Evolutionary conservation across 2,797 vertebrate genomes (phyloP).

Genomic region (Amblyopsis hoosieri): DNA sequence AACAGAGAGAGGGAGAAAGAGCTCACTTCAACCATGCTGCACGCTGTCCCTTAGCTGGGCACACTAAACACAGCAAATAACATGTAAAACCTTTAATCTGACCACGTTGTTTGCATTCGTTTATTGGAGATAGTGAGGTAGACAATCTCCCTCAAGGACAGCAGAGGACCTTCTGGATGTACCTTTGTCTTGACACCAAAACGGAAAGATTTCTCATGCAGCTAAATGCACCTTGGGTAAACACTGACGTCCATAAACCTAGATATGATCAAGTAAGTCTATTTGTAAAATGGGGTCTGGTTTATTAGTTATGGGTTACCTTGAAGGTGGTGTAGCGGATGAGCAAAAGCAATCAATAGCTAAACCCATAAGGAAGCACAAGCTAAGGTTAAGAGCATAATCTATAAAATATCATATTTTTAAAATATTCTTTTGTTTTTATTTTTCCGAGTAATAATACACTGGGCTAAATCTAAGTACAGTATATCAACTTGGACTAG

Average conservation of each 20-base stretch:
- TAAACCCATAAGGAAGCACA: conserved; percentile 73
- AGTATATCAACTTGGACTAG: no score
- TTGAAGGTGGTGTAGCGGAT: conserved; percentile 64
- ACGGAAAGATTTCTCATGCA: conserved; percentile 12
- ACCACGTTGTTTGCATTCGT: conserved; percentile 25
- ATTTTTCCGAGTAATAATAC: no score
- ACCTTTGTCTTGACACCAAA: conserved; percentile 26
- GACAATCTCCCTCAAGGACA: background rate
- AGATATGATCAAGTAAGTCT: conserved; percentile 10
- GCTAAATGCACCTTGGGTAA: conserved; percentile 23
- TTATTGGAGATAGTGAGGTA: background rate
- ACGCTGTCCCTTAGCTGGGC: conserved; percentile 22
- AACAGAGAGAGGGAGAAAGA: conserved; percentile 47
- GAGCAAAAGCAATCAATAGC: conserved; percentile 69
- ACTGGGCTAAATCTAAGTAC: no score
- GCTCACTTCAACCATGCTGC: conserved; percentile 29
- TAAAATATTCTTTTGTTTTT: no score
- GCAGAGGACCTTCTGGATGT: background rate
- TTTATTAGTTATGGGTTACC: conserved; percentile 78
- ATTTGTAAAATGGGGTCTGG: conserved; percentile 27
- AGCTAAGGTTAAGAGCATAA: conserved; percentile 75
- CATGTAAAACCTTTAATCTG: conserved; percentile 32
- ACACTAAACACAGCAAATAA: conserved; percentile 37
- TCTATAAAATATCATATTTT: conserved; percentile 22
- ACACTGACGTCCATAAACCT: conserved; percentile 2